phyloP scores from a whole-genome alignment of 2,888 invertebrate genomes.

The Chymomyza procnemis region DNA sequence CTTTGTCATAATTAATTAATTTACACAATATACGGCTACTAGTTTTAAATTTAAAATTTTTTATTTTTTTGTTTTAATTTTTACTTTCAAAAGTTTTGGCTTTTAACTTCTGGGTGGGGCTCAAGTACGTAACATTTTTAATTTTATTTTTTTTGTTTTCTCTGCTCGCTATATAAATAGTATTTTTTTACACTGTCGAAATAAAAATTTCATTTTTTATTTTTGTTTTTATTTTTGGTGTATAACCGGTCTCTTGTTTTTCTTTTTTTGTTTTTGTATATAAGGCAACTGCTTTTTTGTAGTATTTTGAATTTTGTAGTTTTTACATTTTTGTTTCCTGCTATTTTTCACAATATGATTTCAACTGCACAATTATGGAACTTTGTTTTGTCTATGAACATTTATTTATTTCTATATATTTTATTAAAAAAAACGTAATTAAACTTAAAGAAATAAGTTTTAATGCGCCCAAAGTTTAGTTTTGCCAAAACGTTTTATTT shows the following conservation, averaged over 20 bases:
- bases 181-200: constrained; percentile 50
- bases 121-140: constrained; percentile 56
- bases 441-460: not conserved
- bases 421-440: too few relatives aligned
- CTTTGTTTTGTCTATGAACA: constrained; percentile 43
- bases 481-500: constrained; percentile 27
- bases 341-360: constrained; percentile 21
- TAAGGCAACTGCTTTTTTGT: constrained; percentile 77
- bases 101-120: constrained; percentile 68
- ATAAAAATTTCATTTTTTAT: constrained; percentile 40
- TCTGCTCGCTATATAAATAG: constrained; percentile 54
- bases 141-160: constrained; percentile 49
- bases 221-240: constrained; percentile 36
- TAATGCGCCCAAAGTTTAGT: constrained; percentile 46
- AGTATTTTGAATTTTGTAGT: constrained; percentile 37
- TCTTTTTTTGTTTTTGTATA: constrained; percentile 35
- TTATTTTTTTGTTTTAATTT: constrained; percentile 31
- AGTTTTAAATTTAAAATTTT: constrained; percentile 9
- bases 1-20: constrained; percentile 6
- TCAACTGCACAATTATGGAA: constrained; percentile 44
- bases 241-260: constrained; percentile 64
- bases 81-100: constrained; percentile 26
- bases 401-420: constrained; percentile 29
- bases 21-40: constrained; percentile 6
- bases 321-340: constrained; percentile 21